A percentile compares a stretch with the other conserved stretches of the same genome.
Conservation (phyloP, 2,113 vertebrate species). For the Spheniscus mendiculus region DNA sequence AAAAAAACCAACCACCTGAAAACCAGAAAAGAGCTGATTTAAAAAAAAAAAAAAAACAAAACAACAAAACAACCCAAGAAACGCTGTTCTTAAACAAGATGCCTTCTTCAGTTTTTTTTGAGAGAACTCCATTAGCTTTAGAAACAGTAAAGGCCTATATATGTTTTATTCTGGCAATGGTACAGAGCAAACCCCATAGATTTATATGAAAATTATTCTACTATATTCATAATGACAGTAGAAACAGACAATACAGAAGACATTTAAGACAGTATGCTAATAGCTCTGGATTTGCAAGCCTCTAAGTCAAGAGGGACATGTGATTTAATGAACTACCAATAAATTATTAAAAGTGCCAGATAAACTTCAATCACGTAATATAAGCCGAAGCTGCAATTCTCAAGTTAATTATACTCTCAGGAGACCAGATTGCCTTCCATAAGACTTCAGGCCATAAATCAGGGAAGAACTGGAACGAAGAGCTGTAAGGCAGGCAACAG, state of each 20-base stretch:
- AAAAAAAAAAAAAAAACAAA: not conserved
- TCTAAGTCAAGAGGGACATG: not conserved
- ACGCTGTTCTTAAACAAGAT: not conserved
- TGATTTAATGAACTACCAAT: constrained; percentile 4
- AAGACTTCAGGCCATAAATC: not conserved
- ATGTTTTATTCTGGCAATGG: not conserved
- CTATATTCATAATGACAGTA: not conserved
- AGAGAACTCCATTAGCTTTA: not conserved
- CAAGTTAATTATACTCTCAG: not conserved
- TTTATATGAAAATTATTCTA: not conserved
- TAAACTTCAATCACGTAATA: not conserved
- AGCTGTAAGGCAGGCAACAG: not conserved
- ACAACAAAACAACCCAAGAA: not conserved
- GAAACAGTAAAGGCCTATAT: not conserved
- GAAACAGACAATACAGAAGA: not conserved
- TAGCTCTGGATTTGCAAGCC: not conserved
- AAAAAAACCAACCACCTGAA: not conserved
- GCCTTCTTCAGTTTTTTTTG: not conserved
- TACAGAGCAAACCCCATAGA: not conserved
- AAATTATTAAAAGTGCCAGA: not conserved
- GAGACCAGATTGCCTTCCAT: not conserved
- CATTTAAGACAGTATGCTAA: not conserved
- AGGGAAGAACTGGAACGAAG: not conserved
- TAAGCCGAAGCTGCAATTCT: not conserved
- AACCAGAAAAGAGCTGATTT: not conserved